Evolutionary conservation across 2,888 invertebrate species (phyloP), one percentile per base, ranked within the genome.

Genomic region (Thymelicus acteon): DNA sequence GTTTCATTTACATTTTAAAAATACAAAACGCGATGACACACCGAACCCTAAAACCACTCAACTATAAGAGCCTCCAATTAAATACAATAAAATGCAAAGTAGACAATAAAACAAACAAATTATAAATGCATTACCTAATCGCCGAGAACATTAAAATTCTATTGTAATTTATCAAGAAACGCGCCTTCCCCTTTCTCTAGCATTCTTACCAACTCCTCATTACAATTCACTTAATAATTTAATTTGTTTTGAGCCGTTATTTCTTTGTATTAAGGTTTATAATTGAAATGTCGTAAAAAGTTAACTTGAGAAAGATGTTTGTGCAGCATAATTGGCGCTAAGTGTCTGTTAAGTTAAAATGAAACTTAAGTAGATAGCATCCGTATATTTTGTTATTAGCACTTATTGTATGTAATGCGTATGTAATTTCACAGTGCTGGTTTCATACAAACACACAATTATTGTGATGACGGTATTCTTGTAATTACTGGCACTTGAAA

Each of bases 81-180:
- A 89, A 85, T 82, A 81, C 84, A 88, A 89, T 91, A 90, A 91
- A 90, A 92, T 91, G 86, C 85, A 89, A 91, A 86, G 78, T 82
- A 81, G 81, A 87, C 81, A 86, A 88, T 90, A 90, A 90, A 91
- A 90, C 88, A 91, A 92, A 92, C 92, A 91, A 89, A 93, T 93
- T 92, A 92, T 88, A 92, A 91, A 89, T 79, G 76, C 87, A 92
- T 92, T 86, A 90, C 81, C 83, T 81, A 87, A 85, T 88, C 85
- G 82, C 82, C 82, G 80, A 77, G 83, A 85, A 83, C 87, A 88
- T 90, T 89, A 86, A 88, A 87, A 88, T 89, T 89, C 87, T 89
- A 88, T 90, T 87, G 86, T 89, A 87, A 89, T 90, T 86, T 85
- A 89, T 90, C 85, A 89, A 90, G 87, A 86, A 87, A 86, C 80